Base-by-base conservation (phyloP, 1,140 invertebrate species). In the Euwallacea fornicatus region DNA sequence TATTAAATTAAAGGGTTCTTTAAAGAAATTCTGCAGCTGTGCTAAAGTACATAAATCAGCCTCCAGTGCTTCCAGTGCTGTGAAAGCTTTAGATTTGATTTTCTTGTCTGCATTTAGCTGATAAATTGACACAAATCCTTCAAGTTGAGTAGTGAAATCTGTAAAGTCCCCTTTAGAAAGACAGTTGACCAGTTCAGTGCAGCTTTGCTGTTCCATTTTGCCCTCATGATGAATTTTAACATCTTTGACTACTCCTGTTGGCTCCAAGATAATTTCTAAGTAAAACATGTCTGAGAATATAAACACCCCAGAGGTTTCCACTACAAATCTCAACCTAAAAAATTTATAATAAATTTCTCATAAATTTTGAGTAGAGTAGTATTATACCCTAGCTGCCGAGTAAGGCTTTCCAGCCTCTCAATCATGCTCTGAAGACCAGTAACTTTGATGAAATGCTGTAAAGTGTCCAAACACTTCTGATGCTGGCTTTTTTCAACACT, bases 271-370 rank as follows among this genome's bases (percentile, higher is more conserved):
- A 71, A 98, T 92, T 85, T 98, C 95, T 73, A 98, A 86, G 81
- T 95, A 97, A 82, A 98, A 98, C 95, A 98, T 98, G 80, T 97
- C 95, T 0, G 94, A 96, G 33, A 93, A 96, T 82, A 98, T 96
- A 77, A 96, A 96, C 46, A 89, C 88, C 53, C 88, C 91, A 74
- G 87, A 86, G 77, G 85, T 86, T 65, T 89, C 89, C 65, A 88
- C 84, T 76, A 90, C 88, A 81, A 93, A 94, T 79, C 91, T 92
- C 75, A 95, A 86, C 9, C 91, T 93, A 79, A 75, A 86, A 84
- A 66, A 74, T 33, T 4, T 4, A 33, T 4, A 33, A 33, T 33
- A 21, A 47, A 50, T 47, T n/a, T 0, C 10, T 61, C 43, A 10
- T 43, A n/a, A 4, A 6, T 58, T 4, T 61, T 61, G 21, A 61